A percentile compares a stretch with the other conserved stretches of the same genome.
These are phyloP conservation scores for Willowsia nigromaculata DNA, from an alignment of 2,888 invertebrate genomes.

Conservation along the genomic window DNA sequence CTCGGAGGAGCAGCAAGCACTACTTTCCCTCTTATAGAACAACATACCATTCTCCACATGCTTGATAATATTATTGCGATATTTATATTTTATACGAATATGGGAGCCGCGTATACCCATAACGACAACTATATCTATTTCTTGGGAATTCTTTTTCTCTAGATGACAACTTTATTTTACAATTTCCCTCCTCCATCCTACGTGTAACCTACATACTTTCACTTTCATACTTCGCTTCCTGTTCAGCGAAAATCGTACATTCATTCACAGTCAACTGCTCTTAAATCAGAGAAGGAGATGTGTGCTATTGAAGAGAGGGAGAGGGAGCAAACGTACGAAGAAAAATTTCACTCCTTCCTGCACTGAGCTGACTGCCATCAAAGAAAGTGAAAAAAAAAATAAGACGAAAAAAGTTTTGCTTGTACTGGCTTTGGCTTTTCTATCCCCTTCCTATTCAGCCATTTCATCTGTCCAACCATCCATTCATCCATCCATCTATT, in stretches of 20 bases:
- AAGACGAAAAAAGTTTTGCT: neutral
- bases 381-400: neutral
- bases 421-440: neutral
- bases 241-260: neutral
- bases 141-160: neutral
- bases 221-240: neutral
- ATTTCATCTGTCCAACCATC: neutral
- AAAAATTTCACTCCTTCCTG: neutral
- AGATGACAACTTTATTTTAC: constrained; percentile 1
- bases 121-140: neutral
- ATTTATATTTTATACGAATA: neutral
- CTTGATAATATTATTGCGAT: neutral
- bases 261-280: neutral
- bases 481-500: constrained; percentile 9
- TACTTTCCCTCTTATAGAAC: neutral
- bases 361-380: neutral
- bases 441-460: constrained; percentile 14
- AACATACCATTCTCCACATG: too few species aligned
- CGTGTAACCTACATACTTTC: neutral
- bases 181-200: neutral
- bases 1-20: neutral
- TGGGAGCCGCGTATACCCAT: neutral
- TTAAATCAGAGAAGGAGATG: neutral
- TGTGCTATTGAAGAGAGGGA: neutral
- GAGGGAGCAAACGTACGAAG: neutral